Percentiles rank a stretch among this genome's conserved stretches.
Conservation (phyloP, 2,797 vertebrate genomes). For the Rallus crepitans region DNA sequence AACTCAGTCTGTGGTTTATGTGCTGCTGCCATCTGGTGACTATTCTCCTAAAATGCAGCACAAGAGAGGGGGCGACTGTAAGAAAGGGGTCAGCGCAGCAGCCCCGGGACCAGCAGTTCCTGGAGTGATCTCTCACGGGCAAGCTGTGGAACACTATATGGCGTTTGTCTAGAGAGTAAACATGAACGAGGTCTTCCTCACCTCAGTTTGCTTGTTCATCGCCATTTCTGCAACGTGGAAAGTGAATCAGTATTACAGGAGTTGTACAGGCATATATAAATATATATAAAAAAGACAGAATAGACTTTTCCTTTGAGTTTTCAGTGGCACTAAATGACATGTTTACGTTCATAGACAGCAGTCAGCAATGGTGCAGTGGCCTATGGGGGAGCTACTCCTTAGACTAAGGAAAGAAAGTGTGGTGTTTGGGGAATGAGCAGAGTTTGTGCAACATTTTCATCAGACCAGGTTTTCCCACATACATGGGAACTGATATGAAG, state of each 20-base stretch:
- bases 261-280: background rate
- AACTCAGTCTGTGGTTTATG: constrained; percentile 24
- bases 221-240: background rate
- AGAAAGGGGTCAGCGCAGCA: no score
- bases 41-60: background rate
- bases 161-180: background rate
- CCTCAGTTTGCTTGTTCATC: background rate
- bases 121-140: fast-evolving
- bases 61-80: fast-evolving
- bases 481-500: background rate
- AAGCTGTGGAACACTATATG: background rate
- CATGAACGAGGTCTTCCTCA: background rate
- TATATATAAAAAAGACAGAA: background rate
- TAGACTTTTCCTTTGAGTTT: background rate
- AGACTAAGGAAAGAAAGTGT: background rate
- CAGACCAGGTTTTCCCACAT: background rate
- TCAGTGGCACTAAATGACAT: background rate
- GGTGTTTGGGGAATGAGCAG: background rate
- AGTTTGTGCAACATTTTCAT: background rate
- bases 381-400: background rate
- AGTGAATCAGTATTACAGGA: background rate
- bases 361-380: background rate
- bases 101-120: background rate
- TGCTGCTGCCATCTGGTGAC: constrained; percentile 78
- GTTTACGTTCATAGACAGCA: background rate